Evolutionary conservation across 2,113 vertebrate species (phyloP), one percentile per base, ranked within the genome.

Genomic region (Tupaia chinensis): DNA sequence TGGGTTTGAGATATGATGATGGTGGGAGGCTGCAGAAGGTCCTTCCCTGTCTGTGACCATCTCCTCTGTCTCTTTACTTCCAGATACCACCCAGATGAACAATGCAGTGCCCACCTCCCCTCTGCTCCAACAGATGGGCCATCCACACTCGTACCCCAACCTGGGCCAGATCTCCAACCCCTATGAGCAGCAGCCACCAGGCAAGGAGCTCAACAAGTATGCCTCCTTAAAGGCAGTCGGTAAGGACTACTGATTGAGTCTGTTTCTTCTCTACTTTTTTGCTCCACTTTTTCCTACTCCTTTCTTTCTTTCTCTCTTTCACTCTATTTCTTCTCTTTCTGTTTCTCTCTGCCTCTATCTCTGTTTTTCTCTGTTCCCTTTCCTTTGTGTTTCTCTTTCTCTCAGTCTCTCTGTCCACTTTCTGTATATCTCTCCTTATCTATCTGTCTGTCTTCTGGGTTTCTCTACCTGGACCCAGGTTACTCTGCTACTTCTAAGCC

Each of bases 141-240:
- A 99, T 95, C 99, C 99, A 14, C 99, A 99, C 77, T 99, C 99
- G 0, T 99, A 99, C 87, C 99, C 99, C 61, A 99, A 98, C 90
- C 98, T 99, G 98, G 98, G 99, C 93, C 99, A 99, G 98, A 99
- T 99, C 98, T 98, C 99, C 96, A 99, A 99, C 56, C 99, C 99
- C 0, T 99, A 99, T 0, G 99, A 99, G 78, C 99, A 99, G 97
- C 99, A 99, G 92, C 99, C 99, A 0, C 99, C 99, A 0, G 99
- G 99, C 97, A 99, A 99, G 97, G 99, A 99, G 58, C 98, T 99
- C 79, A 99, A 99, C 99, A 99, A 99, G 97, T 99, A 99, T 0
- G 99, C 99, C 93, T 99, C 99, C 78, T 98, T 99, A 7, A 99
- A 99, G 98, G 99, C 99, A 34, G 99, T 99, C 0, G 99, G 99